Evolutionary conservation across 2,797 vertebrate species (phyloP), one percentile per base, ranked within the genome.

Genomic region (Salarias fasciatus): DNA sequence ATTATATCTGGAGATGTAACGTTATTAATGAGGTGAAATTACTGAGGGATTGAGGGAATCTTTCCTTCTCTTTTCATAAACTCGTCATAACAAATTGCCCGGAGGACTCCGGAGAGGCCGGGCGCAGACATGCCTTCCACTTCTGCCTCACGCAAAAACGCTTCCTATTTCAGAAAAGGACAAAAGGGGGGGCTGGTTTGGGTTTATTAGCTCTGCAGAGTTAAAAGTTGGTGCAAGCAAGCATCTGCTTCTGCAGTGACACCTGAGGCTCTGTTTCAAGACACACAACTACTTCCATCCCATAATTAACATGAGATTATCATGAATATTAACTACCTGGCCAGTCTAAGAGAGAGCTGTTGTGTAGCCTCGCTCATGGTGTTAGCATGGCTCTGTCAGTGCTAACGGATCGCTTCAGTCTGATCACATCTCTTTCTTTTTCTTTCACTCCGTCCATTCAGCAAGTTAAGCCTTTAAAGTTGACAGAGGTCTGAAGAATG

Each of bases 221-320:
- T 53, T 55, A 59, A 60, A 77, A 69, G 37, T 57, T 63, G 36
- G 51, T 53, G 40, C 46, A 41, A 31, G 66, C 63, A 84, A 66
- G 18, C 75, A 74, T 60, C 69, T 80, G 77, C 71, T 83, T 69
- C 28, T 51, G 40, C 7, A 2, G 28, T 49, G 44, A 77, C 77
- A 76, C 76, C 79, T 62, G 68, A 69, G 73, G 76, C 48, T 53
- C 58, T 62, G 63, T 73, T 75, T 70, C 68, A 70, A 76, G 62
- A 80, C 35, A 72, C 56, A 66, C 63, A 72, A 66, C 69, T 66
- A 69, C 50, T 71, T 64, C 53, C 47, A 59, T 60, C 44, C 56
- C 45, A 50, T 76, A 75, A 80, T 80, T 54, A 73, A 78, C 55
- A 65, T 29, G 42, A 38, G 7, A 53, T 68, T 73, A 35, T 54